phyloP scores from a whole-genome alignment of 2,797 vertebrate species.

The Sphenodon punctatus region DNA sequence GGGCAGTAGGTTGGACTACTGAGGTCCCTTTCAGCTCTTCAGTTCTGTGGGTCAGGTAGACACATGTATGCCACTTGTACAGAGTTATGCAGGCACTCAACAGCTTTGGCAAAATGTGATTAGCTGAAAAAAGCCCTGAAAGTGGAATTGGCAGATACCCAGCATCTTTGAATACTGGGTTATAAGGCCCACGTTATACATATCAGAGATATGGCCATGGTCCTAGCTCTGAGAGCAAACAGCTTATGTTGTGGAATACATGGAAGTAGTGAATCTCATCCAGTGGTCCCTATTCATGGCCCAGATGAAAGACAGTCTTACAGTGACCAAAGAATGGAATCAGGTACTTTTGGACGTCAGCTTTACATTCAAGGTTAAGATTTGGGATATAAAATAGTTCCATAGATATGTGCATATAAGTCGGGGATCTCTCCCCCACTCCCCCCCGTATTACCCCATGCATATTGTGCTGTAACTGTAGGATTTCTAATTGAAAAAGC shows the following conservation, averaged over 20 bases:
- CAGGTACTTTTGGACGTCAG: too few species aligned
- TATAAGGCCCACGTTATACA: not conserved
- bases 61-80: not conserved
- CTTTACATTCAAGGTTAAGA: too few species aligned
- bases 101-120: constrained; percentile 7
- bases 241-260: not conserved
- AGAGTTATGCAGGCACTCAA: not conserved
- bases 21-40: too few species aligned
- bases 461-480: not conserved
- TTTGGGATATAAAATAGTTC: not conserved
- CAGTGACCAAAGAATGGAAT: not conserved
- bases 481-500: not conserved
- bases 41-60: too few species aligned
- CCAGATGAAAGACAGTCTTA: not conserved
- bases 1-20: too few species aligned
- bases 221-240: not conserved
- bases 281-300: not conserved
- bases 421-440: not conserved
- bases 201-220: not conserved
- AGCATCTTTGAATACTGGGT: constrained; percentile 1
- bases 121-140: constrained; percentile 42
- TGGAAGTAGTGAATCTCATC: not conserved
- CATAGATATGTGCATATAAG: not conserved
- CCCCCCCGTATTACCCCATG: not conserved
- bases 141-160: not conserved